A percentile compares a stretch with the other conserved stretches of the same genome.
Evolutionary conservation across 2,797 vertebrate genomes (phyloP).

Genomic region (Ctenosaura bakeri): DNA sequence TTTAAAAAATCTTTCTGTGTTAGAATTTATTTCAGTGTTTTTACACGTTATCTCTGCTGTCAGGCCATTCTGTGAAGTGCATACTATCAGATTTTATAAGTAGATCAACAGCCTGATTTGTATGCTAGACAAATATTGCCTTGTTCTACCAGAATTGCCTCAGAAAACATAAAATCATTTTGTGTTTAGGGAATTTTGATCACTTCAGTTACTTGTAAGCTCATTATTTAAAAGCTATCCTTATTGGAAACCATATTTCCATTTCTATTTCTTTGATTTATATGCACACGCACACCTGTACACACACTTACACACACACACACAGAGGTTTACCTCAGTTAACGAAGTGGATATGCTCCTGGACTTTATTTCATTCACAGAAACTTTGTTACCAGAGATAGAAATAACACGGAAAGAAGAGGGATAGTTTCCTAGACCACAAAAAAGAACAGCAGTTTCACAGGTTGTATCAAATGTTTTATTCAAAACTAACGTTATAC

Average conservation of each 20-base stretch:
- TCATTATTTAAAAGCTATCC: background rate
- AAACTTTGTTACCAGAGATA: too few species aligned
- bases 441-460: too few species aligned
- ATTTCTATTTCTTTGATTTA: background rate
- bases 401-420: too few species aligned
- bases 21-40: conserved; percentile 55
- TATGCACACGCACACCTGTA: too few species aligned
- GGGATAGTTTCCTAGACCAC: too few species aligned
- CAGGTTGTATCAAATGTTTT: too few species aligned
- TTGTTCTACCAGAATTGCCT: conserved; percentile 39
- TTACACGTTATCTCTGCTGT: conserved; percentile 15
- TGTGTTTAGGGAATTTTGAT: conserved; percentile 26
- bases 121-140: conserved; percentile 29
- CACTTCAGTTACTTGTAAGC: background rate
- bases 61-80: conserved; percentile 57
- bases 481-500: too few species aligned
- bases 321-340: too few species aligned
- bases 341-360: too few species aligned
- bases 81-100: conserved; percentile 38
- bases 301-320: too few species aligned
- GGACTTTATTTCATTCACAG: too few species aligned
- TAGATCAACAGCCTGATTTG: conserved; percentile 47
- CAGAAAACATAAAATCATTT: conserved; percentile 37
- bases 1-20: conserved; percentile 18
- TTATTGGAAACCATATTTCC: background rate